These are phyloP conservation scores for Silurus aristotelis DNA, from an alignment of 2,797 vertebrate species.

Conservation along the genomic window DNA sequence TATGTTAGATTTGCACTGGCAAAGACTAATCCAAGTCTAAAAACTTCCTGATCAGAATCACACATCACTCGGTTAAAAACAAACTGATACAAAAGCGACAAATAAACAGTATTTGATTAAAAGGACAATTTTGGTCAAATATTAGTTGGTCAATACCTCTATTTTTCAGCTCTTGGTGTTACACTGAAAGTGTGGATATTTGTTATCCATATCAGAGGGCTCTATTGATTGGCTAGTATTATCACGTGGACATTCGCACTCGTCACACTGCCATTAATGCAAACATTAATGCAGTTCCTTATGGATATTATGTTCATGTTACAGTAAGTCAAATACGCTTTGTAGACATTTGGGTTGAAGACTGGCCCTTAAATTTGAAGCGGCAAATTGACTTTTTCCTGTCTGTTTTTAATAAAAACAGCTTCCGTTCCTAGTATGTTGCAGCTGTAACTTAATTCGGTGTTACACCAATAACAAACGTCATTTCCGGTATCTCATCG, in stretches of 20 bases:
- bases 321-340: not conserved
- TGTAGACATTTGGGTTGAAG: not conserved
- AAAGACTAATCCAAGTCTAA: not conserved
- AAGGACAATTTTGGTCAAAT: not conserved
- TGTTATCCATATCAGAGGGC: no score
- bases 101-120: not conserved
- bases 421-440: not conserved
- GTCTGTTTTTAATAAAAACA: no score
- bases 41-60: not conserved
- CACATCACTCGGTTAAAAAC: not conserved
- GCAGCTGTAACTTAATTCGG: not conserved
- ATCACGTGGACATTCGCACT: not conserved
- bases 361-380: not conserved
- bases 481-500: not conserved
- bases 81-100: not conserved
- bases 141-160: not conserved
- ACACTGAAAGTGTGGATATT: not conserved
- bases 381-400: not conserved
- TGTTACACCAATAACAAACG: not conserved
- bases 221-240: not conserved
- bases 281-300: not conserved
- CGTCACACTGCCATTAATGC: not conserved
- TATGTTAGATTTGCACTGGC: accelerated
- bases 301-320: not conserved
- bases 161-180: not conserved